phyloP scores from a whole-genome alignment of 2,888 invertebrate species.

The Pantelozetes paolii region DNA sequence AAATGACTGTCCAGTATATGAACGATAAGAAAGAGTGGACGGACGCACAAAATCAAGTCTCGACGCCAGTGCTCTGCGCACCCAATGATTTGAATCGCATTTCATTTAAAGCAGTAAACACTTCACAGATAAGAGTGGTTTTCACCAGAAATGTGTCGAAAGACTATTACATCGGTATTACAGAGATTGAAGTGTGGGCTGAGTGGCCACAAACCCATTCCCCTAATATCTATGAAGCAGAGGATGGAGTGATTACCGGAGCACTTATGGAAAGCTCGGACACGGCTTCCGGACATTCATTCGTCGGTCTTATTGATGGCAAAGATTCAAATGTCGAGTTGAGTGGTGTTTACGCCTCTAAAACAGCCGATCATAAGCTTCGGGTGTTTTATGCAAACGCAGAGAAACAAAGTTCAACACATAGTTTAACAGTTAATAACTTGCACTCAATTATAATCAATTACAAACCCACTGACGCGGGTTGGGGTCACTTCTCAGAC shows the following conservation, averaged over 20 bases:
- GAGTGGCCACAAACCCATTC: neutral
- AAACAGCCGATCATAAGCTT: neutral
- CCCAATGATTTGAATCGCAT: conserved; percentile 11
- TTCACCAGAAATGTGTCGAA: conserved; percentile 3
- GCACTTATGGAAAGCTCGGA: neutral
- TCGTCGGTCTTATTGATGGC: neutral
- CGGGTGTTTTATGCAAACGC: conserved; percentile 16
- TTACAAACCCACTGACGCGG: neutral
- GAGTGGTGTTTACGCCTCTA: neutral
- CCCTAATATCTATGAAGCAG: conserved; percentile 9
- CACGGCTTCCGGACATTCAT: conserved; percentile 15
- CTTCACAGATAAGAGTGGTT: conserved; percentile 1
- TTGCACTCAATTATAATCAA: neutral
- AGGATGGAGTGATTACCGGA: neutral
- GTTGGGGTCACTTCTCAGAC: conserved; percentile 9
- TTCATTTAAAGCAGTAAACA: neutral
- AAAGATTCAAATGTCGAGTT: neutral
- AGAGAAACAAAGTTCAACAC: neutral
- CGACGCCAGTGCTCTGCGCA: neutral
- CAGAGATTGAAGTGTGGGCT: conserved; percentile 18
- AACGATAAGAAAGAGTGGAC: conserved; percentile 7
- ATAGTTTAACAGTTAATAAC: neutral
- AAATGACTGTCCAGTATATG: conserved; percentile 17
- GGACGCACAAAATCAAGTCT: conserved; percentile 10
- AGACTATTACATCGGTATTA: conserved; percentile 21